Evolutionary conservation across 2,888 invertebrate species (phyloP).

Genomic region (Maniola hyperantus): DNA sequence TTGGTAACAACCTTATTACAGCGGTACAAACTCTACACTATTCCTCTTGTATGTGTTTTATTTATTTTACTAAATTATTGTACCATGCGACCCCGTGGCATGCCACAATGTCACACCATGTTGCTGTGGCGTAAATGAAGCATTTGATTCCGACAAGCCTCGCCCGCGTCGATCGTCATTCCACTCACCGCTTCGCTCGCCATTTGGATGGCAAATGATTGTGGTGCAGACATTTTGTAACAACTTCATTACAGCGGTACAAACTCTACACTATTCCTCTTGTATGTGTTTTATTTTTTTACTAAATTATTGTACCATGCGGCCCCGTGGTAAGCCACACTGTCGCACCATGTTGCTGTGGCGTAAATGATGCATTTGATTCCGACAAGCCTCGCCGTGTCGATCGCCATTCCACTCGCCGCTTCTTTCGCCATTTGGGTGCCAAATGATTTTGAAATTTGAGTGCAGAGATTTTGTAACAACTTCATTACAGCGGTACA

Average conservation of each 20-base stretch:
- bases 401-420: background rate
- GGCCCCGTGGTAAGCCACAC: too few species aligned
- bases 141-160: background rate
- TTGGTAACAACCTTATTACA: constrained; percentile 15
- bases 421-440: background rate
- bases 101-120: too few species aligned
- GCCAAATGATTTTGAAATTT: constrained; percentile 29
- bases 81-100: too few species aligned
- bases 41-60: constrained; percentile 18
- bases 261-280: constrained; percentile 22
- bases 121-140: too few species aligned
- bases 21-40: constrained; percentile 24
- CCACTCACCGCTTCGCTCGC: background rate
- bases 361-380: too few species aligned
- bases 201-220: constrained; percentile 11
- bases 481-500: constrained; percentile 16
- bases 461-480: constrained; percentile 11
- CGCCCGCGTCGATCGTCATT: background rate
- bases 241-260: constrained; percentile 17
- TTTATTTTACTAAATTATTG: too few species aligned
- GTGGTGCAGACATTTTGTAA: constrained; percentile 19
- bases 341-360: too few species aligned
- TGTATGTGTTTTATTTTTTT: constrained; percentile 22
- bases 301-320: too few species aligned
- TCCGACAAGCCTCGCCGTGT: background rate